These are phyloP conservation scores for Promerops cafer DNA, from an alignment of 2,113 vertebrate species.

Conservation along the genomic window DNA sequence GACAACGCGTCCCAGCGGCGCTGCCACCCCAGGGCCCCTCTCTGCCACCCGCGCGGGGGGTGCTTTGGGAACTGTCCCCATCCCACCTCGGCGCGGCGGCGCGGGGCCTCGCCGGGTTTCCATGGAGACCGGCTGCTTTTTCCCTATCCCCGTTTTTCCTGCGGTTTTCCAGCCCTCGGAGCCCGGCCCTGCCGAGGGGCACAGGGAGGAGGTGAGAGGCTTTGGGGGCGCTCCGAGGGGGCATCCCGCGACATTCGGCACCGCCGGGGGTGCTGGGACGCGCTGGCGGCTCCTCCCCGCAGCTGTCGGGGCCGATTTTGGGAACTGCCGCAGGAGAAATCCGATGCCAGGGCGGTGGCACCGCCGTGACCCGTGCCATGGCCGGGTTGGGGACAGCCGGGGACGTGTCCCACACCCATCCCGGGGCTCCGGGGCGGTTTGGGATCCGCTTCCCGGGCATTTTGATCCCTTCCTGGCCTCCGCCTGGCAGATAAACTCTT, in stretches of 20 bases:
- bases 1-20: fast-evolving
- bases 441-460: fast-evolving
- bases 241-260: not conserved
- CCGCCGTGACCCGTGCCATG: not conserved
- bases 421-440: fast-evolving
- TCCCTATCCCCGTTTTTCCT: not conserved
- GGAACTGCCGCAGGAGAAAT: not conserved
- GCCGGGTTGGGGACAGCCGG: not conserved
- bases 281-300: not conserved
- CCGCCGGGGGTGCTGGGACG: not conserved
- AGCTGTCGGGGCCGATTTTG: not conserved
- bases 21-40: fast-evolving
- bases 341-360: not conserved
- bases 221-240: not conserved
- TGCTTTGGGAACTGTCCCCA: not conserved
- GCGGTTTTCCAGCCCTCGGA: not conserved
- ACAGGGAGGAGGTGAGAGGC: not conserved
- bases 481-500: slow-evolving; percentile 87
- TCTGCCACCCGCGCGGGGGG: fast-evolving
- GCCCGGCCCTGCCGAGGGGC: not conserved
- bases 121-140: slow-evolving; percentile 11
- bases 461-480: not conserved
- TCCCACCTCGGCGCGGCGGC: not conserved
- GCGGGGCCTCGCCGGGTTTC: slow-evolving; percentile 3
- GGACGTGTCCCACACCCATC: fast-evolving